Evolutionary conservation across 1,140 invertebrate genomes (phyloP).

Genomic region (Scaptomyza graminum): DNA sequence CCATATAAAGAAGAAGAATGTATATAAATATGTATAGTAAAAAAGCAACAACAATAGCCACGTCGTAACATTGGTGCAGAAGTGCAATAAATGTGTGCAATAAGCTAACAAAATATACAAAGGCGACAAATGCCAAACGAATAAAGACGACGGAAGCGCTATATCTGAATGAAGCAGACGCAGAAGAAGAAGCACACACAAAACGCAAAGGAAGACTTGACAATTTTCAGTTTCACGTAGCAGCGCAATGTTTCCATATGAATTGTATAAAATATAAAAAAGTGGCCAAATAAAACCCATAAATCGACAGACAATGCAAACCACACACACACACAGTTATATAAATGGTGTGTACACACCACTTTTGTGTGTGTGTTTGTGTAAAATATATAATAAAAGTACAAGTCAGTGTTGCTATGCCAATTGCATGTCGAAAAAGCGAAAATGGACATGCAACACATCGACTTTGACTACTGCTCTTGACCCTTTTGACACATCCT

Average conservation of each 20-base stretch:
- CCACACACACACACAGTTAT: conserved; percentile 21
- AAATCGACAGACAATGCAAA: conserved; percentile 75
- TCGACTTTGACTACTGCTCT: background rate
- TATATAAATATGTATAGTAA: conserved; percentile 7
- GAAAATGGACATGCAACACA: conserved; percentile 32
- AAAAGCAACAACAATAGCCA: conserved; percentile 18
- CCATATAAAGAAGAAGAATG: conserved; percentile 25
- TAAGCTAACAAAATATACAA: conserved; percentile 76
- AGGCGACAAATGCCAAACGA: conserved; percentile 73
- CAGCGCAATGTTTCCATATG: conserved; percentile 19
- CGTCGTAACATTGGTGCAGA: conserved; percentile 25
- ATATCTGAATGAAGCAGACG: background rate
- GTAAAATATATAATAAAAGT: conserved; percentile 66
- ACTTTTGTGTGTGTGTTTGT: background rate
- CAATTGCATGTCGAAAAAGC: conserved; percentile 54
- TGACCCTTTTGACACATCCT: conserved; percentile 6
- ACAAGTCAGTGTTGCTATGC: conserved; percentile 61
- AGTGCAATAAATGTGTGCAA: conserved; percentile 65
- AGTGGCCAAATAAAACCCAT: conserved; percentile 80
- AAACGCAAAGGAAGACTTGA: background rate
- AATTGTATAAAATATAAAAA: conserved; percentile 50
- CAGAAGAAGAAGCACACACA: background rate
- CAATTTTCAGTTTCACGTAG: conserved; percentile 30
- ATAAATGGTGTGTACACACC: conserved; percentile 5
- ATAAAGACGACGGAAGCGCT: conserved; percentile 25